phyloP scores from a whole-genome alignment of 2,888 invertebrate species.

The Cosmia trapezina region DNA sequence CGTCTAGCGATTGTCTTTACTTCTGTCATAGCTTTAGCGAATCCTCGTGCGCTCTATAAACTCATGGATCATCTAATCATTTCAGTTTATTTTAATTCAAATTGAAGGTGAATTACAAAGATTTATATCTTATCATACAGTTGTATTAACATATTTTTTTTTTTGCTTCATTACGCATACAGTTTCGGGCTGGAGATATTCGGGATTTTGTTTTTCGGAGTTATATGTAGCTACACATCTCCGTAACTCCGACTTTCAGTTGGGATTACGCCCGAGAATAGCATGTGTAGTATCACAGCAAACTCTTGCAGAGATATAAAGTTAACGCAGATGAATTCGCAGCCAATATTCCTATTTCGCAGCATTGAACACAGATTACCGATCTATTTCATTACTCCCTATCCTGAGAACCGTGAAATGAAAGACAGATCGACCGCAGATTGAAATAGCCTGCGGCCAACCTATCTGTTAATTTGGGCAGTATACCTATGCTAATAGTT shows the following conservation, averaged over 20 bases:
- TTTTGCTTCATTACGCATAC: background rate
- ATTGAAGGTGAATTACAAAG: slow-evolving; percentile 27
- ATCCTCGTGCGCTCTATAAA: slow-evolving; percentile 9
- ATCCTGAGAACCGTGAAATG: slow-evolving; percentile 7
- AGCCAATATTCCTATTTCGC: background rate
- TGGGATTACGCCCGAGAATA: background rate
- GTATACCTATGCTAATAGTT: background rate
- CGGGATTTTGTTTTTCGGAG: too few relatives aligned
- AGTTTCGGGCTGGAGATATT: background rate
- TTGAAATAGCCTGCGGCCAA: slow-evolving; percentile 19
- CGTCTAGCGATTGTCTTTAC: slow-evolving; percentile 18
- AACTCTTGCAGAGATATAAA: background rate
- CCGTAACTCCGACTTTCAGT: background rate
- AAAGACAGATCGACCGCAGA: slow-evolving; percentile 14
- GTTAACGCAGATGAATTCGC: background rate
- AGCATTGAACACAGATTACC: background rate
- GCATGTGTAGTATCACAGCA: background rate
- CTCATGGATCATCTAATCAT: slow-evolving; percentile 41
- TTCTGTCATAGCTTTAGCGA: slow-evolving; percentile 17
- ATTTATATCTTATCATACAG: slow-evolving; percentile 8
- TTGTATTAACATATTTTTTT: slow-evolving; percentile 1
- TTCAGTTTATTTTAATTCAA: slow-evolving; percentile 36
- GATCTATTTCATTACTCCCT: background rate
- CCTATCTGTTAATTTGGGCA: background rate
- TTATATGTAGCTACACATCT: too few relatives aligned